Evolutionary conservation across 2,888 invertebrate genomes (phyloP).

Genomic region (Scaptomyza tumidula): DNA sequence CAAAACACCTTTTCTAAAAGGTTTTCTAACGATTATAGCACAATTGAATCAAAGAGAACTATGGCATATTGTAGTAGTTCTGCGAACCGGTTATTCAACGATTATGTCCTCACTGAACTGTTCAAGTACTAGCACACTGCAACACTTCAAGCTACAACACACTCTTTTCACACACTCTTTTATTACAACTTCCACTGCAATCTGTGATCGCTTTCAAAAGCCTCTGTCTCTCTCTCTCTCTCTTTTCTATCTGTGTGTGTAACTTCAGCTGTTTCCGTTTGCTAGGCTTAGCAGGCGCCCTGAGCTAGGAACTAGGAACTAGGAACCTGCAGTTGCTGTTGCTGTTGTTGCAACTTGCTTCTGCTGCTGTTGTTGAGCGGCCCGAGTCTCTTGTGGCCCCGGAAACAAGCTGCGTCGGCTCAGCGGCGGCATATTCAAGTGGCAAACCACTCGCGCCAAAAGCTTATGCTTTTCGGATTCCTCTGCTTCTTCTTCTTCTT

Average conservation of each 20-base stretch:
- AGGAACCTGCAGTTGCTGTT: not conserved
- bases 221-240: too few relatives aligned
- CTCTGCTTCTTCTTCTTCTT: constrained; percentile 25
- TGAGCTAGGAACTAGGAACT: constrained; percentile 2
- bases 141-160: constrained; percentile 4
- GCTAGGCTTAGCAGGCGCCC: constrained; percentile 8
- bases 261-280: constrained; percentile 20
- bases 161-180: not conserved
- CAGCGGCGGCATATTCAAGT: constrained; percentile 45
- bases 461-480: constrained; percentile 75
- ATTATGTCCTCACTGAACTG: constrained; percentile 25
- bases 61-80: not conserved
- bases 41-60: not conserved
- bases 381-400: constrained; percentile 39
- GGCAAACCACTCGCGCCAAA: constrained; percentile 54
- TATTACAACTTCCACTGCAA: constrained; percentile 22
- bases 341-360: not conserved
- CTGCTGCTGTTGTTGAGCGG: constrained; percentile 21
- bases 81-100: constrained; percentile 19
- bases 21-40: not conserved
- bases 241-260: too few relatives aligned
- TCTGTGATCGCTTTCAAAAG: constrained; percentile 28
- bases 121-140: constrained; percentile 13
- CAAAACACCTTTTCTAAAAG: too few relatives aligned
- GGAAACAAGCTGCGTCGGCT: constrained; percentile 46